Conservation (phyloP, 2,113 vertebrate genomes). For the Cryptotis parvus region DNA sequence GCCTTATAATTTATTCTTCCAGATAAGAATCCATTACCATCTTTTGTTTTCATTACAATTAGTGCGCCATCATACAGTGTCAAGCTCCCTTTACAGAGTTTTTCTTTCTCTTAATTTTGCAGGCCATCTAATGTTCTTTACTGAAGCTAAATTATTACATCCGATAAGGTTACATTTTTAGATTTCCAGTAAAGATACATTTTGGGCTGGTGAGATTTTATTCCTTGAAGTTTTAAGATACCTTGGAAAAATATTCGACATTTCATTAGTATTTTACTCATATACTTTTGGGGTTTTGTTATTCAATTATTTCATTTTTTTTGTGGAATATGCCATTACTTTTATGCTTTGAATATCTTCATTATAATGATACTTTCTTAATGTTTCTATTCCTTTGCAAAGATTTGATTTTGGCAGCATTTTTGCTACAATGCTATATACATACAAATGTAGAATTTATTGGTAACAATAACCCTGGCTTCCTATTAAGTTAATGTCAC, state of each 20-base stretch:
- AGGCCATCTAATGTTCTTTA: conserved; percentile 34
- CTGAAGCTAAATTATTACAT: not conserved
- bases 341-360: not conserved
- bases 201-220: conserved; percentile 21
- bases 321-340: not conserved
- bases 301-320: not conserved
- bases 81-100: not conserved
- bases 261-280: not conserved
- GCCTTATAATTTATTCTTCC: conserved; percentile 41
- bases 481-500: not conserved
- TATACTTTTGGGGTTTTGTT: conserved; percentile 42
- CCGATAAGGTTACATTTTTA: not conserved
- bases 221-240: conserved; percentile 19
- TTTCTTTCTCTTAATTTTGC: not conserved
- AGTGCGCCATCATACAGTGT: not conserved
- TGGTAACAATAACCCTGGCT: not conserved
- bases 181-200: not conserved
- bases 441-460: not conserved
- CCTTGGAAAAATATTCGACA: not conserved
- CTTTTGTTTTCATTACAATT: conserved; percentile 35
- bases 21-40: conserved; percentile 34
- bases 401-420: not conserved
- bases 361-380: conserved; percentile 1
- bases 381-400: not conserved
- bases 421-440: not conserved